Evolutionary conservation across 2,888 invertebrate genomes (phyloP), one percentile per base, ranked within the genome.

Genomic region (Euclidia mi): DNA sequence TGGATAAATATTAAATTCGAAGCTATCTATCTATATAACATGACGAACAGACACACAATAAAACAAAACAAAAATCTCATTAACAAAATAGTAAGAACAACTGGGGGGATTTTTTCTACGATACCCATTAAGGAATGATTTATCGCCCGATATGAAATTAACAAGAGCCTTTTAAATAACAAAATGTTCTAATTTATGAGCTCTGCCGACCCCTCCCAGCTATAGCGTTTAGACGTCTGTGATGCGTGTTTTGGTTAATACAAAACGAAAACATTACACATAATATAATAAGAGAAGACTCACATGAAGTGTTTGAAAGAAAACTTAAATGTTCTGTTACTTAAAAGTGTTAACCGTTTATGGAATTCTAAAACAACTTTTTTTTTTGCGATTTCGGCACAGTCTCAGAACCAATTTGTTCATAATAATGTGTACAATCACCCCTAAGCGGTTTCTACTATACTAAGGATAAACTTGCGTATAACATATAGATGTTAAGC

Each of bases 101-200:
- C 31, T 17, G 20, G 63, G 44, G 56, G 51, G 56, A 64, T 74
- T 75, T 78, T 73, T 73, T 71, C 46, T 66, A 70, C 66, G 66
- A 74, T 74, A 60, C 67, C 76, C 71, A 76, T 76, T 76, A 76
- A 74, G 56, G 34, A 28, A 50, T 86, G 87, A 87, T 87, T 87
- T 87, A 87, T 82, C 56, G 57, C 61, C 67, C 78, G 78, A 83
- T 83, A 78, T 79, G 60, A 76, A 82, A 84, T 84, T 84, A 85
- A 84, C 84, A 81, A 85, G 82, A 77, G 73, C 63, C 79, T 83
- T 84, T 81, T 85, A 85, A 85, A 87, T 87, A 87, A 87, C 85
- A 84, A 84, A 87, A 87, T 87, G 86, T 86, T 79, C 82, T 85
- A 82, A 87, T 87, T 87, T 86, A 86, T 84, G 74, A 45, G 59